Base-by-base conservation (phyloP, 1,140 invertebrate species). In the Lysiphlebus fabarum region DNA sequence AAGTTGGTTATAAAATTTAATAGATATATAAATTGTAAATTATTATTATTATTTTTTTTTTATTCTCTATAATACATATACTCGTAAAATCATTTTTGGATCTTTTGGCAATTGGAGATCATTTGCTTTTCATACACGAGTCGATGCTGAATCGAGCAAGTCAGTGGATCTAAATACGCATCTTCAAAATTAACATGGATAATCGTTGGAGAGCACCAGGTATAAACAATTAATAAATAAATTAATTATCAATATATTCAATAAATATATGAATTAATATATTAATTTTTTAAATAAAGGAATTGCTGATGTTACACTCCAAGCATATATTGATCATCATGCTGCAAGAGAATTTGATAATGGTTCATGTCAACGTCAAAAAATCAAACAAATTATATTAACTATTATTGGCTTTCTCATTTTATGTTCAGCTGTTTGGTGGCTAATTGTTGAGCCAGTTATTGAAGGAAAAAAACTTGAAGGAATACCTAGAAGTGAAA, bases 371-470 rank as follows among this genome's bases (percentile, higher is more conserved):
- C 64, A 62, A 50, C 61, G 61, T 8, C 47, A 57, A n/a, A 64
- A 49, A 53, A 53, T 40, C 11, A 65, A 64, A 60, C 56, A 64
- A 43, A 61, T 63, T 40, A 47, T 59, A 51, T 47, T 68, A 36
- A 63, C 62, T 44, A 57, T 69, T 33, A 53, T 63, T 14, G 68
- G 62, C 43, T 38, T 59, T 36, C 26, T 64, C 4, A 41, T 70
- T 34, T 12, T 61, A 9, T 64, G 62, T 5, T 53, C 70, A 7
- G 67, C 68, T 14, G 54, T 68, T 49, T 70, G 66, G 56, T 71
- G 69, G 68, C 62, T 71, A 1, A 64, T 64, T 38, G 62, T 68
- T 11, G 64, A 56, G 33, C 65, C 68, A 10, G 68, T 67, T 56
- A 55, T 66, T 47, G 63, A 64, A 37, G 59, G 57, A 26, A 53